Evolutionary conservation across 1,140 invertebrate species (phyloP).

Genomic region (Drosophila santomea): DNA sequence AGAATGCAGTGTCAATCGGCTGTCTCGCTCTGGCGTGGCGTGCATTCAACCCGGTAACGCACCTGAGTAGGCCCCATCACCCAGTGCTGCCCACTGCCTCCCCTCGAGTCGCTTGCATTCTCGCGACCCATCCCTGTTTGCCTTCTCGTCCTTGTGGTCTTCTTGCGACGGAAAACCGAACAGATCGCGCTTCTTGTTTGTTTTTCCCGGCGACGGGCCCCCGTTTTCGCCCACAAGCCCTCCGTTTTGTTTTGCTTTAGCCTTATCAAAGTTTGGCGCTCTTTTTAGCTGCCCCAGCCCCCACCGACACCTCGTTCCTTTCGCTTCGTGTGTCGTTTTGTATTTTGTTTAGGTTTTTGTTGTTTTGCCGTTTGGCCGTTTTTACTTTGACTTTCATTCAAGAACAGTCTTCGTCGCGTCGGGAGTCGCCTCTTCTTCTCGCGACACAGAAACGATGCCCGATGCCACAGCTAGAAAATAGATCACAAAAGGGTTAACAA

Average conservation of each 20-base stretch:
- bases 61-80: conserved; percentile 24
- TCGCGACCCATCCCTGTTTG: neutral
- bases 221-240: conserved; percentile 1
- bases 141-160: conserved; percentile 13
- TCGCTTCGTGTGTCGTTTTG: conserved; percentile 53
- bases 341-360: conserved; percentile 84
- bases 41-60: conserved; percentile 78
- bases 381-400: conserved; percentile 85
- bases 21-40: conserved; percentile 44
- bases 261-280: conserved; percentile 77
- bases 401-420: conserved; percentile 68
- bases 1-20: conserved; percentile 31
- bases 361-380: conserved; percentile 77
- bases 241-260: conserved; percentile 57
- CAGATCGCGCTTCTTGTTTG: conserved; percentile 36
- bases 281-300: conserved; percentile 48
- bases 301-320: conserved; percentile 3
- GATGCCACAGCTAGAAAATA: conserved; percentile 56
- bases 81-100: neutral
- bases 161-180: conserved; percentile 19
- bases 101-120: conserved; percentile 2
- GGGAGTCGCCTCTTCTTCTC: conserved; percentile 44
- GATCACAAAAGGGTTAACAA: conserved; percentile 77
- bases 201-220: conserved; percentile 51
- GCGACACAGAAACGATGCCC: conserved; percentile 73